A percentile compares a stretch with the other conserved stretches of the same genome.
These are phyloP conservation scores for Oopsacas minuta DNA, from an alignment of 37 sponge, comb jelly and placozoan genomes.

Conservation along the genomic window DNA sequence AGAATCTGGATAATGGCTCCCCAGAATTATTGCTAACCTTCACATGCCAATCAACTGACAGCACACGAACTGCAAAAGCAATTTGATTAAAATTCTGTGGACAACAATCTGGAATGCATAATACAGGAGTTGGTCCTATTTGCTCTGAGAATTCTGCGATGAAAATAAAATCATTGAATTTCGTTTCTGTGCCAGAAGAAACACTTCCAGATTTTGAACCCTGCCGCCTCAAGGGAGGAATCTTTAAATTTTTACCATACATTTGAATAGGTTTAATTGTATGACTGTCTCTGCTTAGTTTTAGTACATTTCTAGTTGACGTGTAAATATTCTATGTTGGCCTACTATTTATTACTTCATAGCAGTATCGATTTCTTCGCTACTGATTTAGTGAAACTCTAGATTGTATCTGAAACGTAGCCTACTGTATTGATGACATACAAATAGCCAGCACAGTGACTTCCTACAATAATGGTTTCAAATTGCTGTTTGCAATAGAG, in stretches of 20 bases:
- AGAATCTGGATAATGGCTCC: neutral
- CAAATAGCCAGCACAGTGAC: neutral
- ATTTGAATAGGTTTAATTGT: too few species aligned
- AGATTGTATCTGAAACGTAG: neutral
- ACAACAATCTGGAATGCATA: constrained; percentile 4
- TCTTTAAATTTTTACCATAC: too few species aligned
- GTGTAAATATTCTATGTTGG: too few species aligned
- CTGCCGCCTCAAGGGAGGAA: too few species aligned
- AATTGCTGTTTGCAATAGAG: neutral
- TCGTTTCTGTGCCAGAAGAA: neutral
- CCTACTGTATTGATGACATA: neutral
- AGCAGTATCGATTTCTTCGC: neutral
- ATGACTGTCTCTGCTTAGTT: too few species aligned
- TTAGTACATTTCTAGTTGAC: too few species aligned
- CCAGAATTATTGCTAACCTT: neutral
- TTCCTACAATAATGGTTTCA: neutral
- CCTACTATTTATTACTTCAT: neutral
- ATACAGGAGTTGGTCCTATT: neutral
- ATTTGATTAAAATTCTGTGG: neutral
- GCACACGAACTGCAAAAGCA: neutral
- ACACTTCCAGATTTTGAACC: neutral
- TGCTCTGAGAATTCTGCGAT: constrained; percentile 1
- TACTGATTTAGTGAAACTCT: neutral
- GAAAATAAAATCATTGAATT: neutral
- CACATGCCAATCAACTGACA: constrained; percentile 6